phyloP scores from a whole-genome alignment of 35 echinoderm and acorn worm genomes.

The Lytechinus pictus region DNA sequence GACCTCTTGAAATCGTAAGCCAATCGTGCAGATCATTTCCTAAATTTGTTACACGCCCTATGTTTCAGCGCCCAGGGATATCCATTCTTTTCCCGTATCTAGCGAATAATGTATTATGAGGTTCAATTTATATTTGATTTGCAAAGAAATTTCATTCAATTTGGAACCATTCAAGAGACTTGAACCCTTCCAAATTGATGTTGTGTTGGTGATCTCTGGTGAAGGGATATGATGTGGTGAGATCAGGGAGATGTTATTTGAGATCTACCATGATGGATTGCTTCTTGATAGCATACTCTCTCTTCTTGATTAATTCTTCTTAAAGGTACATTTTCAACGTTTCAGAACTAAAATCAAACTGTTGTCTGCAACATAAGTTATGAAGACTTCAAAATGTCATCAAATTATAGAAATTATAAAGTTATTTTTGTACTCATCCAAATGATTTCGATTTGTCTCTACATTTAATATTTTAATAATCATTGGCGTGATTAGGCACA shows the following conservation, averaged over 20 bases:
- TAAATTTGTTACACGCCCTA: background rate
- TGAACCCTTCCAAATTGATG: background rate
- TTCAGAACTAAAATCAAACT: background rate
- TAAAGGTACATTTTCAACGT: background rate
- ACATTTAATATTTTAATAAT: no score
- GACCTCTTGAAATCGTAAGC: background rate
- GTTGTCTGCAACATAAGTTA: no score
- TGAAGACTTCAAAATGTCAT: no score
- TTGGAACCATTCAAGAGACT: background rate
- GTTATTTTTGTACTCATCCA: no score
- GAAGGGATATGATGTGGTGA: background rate
- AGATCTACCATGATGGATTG: background rate
- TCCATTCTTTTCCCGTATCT: background rate
- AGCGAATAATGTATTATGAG: background rate
- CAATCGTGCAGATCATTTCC: background rate
- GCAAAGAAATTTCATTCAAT: constrained; percentile 6
- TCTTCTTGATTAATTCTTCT: background rate
- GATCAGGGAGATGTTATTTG: background rate
- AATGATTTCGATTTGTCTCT: no score
- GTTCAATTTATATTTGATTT: constrained; percentile 6
- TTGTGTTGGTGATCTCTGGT: background rate
- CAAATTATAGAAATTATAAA: no score
- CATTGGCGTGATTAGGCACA: no score
- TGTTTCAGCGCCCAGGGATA: background rate
- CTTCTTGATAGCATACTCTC: background rate